Conservation (phyloP, 2,113 vertebrate genomes). For the Cyanistes caeruleus region DNA sequence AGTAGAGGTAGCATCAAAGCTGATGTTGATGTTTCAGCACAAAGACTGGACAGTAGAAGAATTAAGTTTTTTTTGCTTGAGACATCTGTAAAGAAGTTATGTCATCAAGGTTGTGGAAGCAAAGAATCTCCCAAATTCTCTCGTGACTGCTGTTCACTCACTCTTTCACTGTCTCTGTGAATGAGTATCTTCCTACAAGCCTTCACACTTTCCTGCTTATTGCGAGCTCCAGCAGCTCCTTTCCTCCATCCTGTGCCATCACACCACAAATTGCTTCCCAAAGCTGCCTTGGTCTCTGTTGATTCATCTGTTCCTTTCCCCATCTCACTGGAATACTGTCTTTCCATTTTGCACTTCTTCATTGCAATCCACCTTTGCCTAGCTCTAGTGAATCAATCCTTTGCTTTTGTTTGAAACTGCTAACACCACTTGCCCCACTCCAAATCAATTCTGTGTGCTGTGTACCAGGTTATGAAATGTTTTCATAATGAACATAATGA, state of each 20-base stretch:
- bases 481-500: no score
- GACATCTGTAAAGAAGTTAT: not conserved
- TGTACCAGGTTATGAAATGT: not conserved
- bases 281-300: not conserved
- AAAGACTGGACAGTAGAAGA: not conserved
- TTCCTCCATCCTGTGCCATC: not conserved
- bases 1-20: not conserved
- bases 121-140: not conserved
- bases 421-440: not conserved
- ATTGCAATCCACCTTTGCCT: not conserved
- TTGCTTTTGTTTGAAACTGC: not conserved
- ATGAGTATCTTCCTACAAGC: not conserved
- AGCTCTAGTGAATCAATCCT: not conserved
- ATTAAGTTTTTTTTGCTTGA: not conserved
- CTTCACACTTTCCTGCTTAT: not conserved
- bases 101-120: not conserved
- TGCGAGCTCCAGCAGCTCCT: not conserved
- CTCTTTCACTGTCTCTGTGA: not conserved
- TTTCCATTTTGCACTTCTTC: not conserved
- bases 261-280: not conserved
- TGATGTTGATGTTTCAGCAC: not conserved
- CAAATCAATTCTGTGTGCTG: not conserved
- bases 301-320: not conserved
- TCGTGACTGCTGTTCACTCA: not conserved
- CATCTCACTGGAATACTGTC: fast-evolving